phyloP scores from a whole-genome alignment of 2,888 invertebrate species.

The Diogma glabrata region DNA sequence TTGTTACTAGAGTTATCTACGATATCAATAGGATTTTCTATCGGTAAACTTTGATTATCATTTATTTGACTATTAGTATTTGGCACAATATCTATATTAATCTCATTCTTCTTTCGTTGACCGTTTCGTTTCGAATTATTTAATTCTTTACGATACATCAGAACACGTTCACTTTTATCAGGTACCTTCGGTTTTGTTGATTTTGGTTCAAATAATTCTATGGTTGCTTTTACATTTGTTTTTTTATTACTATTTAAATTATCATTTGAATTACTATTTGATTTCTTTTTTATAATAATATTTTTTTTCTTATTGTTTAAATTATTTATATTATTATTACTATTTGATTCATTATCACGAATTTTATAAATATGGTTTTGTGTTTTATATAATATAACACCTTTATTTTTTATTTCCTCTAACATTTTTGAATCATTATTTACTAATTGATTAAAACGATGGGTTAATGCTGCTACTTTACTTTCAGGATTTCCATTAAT shows the following conservation, averaged over 20 bases:
- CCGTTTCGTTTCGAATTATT: slow-evolving; percentile 17
- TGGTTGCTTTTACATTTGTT: slow-evolving; percentile 28
- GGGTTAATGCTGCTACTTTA: slow-evolving; percentile 55
- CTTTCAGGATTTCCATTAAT: slow-evolving; percentile 33
- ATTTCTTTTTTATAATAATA: slow-evolving; percentile 25
- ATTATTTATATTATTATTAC: not conserved
- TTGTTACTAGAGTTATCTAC: not conserved
- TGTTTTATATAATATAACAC: slow-evolving; percentile 37
- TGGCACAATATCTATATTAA: not conserved
- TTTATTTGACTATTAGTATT: slow-evolving; percentile 7
- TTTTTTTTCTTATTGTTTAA: slow-evolving; percentile 25
- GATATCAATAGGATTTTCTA: too few species aligned
- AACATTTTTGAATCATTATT: slow-evolving; percentile 34
- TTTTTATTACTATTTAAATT: slow-evolving; percentile 11
- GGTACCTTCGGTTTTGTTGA: slow-evolving; percentile 31
- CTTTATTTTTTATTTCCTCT: slow-evolving; percentile 46
- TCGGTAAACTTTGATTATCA: slow-evolving; percentile 1
- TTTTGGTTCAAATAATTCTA: slow-evolving; percentile 32
- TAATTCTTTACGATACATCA: slow-evolving; percentile 30
- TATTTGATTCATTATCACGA: slow-evolving; percentile 23
- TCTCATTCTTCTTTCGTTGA: slow-evolving; percentile 10
- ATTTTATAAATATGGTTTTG: slow-evolving; percentile 35
- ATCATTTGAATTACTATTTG: slow-evolving; percentile 18
- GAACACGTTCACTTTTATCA: slow-evolving; percentile 27
- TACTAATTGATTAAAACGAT: slow-evolving; percentile 56